Conservation (phyloP, 2,113 vertebrate genomes). For the Orcinus orca region DNA sequence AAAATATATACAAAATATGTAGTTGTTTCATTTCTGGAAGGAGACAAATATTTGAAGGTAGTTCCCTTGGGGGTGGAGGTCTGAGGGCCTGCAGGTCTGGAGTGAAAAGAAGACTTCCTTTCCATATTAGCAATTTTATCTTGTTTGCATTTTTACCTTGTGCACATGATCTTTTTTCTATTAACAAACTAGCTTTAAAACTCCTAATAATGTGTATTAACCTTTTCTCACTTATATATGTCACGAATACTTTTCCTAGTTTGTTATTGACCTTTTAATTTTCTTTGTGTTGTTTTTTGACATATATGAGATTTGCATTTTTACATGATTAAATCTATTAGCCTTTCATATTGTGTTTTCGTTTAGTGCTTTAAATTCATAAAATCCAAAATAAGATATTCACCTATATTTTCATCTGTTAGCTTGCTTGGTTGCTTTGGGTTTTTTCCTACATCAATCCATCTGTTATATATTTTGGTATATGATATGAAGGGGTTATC, state of each 20-base stretch:
- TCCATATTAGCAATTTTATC: not conserved
- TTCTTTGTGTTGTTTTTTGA: conserved; percentile 9
- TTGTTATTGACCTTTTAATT: conserved; percentile 43
- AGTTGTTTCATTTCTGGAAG: conserved; percentile 19
- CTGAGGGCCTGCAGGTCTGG: not conserved
- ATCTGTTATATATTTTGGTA: not conserved
- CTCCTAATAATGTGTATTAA: conserved; percentile 8
- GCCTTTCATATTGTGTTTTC: not conserved
- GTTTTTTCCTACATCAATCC: not conserved
- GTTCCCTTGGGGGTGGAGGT: not conserved
- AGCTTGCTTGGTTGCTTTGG: not conserved
- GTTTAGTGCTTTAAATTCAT: conserved; percentile 7
- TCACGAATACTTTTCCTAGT: conserved; percentile 16
- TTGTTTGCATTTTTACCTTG: conserved; percentile 34
- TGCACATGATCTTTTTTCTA: not conserved
- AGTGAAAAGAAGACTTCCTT: not conserved
- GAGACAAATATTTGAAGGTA: not conserved
- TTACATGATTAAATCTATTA: not conserved
- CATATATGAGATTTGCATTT: not conserved
- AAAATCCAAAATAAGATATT: not conserved
- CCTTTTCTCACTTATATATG: not conserved
- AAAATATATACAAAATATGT: not conserved
- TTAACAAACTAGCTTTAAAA: not conserved
- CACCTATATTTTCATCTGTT: not conserved
- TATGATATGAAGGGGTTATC: not conserved